Conservation (phyloP, 2,113 vertebrate species). For the Brachyhypopomus occidentalis region DNA sequence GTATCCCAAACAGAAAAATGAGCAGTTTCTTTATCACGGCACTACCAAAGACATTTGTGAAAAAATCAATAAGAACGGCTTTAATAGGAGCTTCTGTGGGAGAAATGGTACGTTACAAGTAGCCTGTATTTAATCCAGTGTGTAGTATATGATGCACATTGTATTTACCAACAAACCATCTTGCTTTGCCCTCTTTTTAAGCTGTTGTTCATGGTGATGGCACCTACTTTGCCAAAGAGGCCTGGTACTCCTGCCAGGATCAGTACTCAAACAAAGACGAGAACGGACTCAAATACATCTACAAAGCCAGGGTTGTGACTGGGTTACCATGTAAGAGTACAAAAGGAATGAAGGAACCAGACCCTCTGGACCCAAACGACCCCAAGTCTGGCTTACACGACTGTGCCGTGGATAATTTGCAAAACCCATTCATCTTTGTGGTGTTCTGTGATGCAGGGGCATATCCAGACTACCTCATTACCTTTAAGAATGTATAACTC, state of each 20-base stretch:
- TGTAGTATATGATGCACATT: background rate
- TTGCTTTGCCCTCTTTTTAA: conserved; percentile 11
- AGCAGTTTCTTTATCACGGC: conserved; percentile 64
- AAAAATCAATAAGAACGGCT: conserved; percentile 62
- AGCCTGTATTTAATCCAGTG: background rate
- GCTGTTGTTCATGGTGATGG: conserved; percentile 57
- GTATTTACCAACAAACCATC: background rate
- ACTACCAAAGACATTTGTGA: conserved; percentile 60
- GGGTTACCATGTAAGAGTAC: conserved; percentile 54
- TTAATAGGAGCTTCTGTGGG: conserved; percentile 68
- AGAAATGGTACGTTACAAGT: conserved; percentile 59
- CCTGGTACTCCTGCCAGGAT: conserved; percentile 61
- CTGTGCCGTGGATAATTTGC: conserved; percentile 58
- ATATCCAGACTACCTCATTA: conserved; percentile 65
- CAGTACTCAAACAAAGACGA: conserved; percentile 56
- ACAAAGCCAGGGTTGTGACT: conserved; percentile 61
- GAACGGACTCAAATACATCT: conserved; percentile 58
- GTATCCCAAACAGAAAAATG: conserved; percentile 55
- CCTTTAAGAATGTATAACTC: conserved; percentile 47
- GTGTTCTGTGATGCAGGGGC: conserved; percentile 65
- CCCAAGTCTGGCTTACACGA: conserved; percentile 53
- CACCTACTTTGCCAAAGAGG: conserved; percentile 63
- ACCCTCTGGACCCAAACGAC: conserved; percentile 52
- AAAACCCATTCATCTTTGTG: conserved; percentile 59
- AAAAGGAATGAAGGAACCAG: conserved; percentile 52